phyloP scores from a whole-genome alignment of 1,140 invertebrate species.

The Dufourea novaeangliae region DNA sequence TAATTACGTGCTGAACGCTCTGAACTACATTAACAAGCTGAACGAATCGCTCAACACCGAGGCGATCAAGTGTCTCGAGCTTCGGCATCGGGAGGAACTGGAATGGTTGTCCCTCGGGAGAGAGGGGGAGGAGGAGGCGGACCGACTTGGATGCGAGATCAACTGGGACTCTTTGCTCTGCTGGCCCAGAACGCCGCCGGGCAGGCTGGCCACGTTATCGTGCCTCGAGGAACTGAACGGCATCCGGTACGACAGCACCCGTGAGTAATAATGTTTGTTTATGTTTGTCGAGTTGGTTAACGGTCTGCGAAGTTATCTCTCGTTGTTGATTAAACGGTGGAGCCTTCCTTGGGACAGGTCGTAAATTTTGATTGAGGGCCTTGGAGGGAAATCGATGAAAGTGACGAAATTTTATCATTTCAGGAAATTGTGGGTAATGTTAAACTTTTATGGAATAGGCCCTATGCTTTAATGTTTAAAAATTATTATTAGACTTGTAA shows the following conservation, averaged over 20 bases:
- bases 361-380: no score
- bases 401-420: no score
- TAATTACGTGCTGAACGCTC: conserved; percentile 67
- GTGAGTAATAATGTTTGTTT: conserved; percentile 81
- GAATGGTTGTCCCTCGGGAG: not conserved
- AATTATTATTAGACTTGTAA: no score
- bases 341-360: no score
- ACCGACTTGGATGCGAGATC: conserved; percentile 50
- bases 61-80: conserved; percentile 61
- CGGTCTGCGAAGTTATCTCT: no score
- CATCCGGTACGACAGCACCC: conserved; percentile 87
- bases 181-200: conserved; percentile 88
- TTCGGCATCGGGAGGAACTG: conserved; percentile 39
- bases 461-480: no score
- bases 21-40: conserved; percentile 69
- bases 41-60: conserved; percentile 64
- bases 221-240: conserved; percentile 90
- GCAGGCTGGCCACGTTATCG: conserved; percentile 84
- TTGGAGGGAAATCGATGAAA: no score
- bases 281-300: not conserved
- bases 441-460: no score
- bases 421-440: no score
- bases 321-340: no score
- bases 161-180: conserved; percentile 88
- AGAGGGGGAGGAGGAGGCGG: conserved; percentile 20